Conservation (phyloP, 2,888 invertebrate species). For the Maniola hyperantus region DNA sequence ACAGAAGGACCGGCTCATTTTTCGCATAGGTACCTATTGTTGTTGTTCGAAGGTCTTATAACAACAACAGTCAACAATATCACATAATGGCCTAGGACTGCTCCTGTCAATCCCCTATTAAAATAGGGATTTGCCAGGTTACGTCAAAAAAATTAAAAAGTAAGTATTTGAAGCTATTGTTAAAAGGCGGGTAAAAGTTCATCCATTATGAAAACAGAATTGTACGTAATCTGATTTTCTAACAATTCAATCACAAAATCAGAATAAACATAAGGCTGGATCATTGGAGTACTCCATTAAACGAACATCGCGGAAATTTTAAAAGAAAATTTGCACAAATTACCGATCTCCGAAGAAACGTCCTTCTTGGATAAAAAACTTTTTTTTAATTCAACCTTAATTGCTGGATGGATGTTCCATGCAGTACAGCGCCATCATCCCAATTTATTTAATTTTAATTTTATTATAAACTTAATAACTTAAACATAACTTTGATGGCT, state of each 20-base stretch:
- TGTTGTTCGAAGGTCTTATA: too few species aligned
- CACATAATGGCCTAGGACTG: too few species aligned
- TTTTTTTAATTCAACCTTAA: slow-evolving; percentile 69
- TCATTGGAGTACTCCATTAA: slow-evolving; percentile 65
- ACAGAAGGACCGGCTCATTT: too few species aligned
- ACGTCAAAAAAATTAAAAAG: background rate
- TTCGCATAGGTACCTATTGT: too few species aligned
- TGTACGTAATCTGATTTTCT: slow-evolving; percentile 56
- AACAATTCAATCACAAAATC: slow-evolving; percentile 62
- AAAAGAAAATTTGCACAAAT: slow-evolving; percentile 76
- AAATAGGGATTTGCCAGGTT: background rate
- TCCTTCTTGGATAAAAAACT: slow-evolving; percentile 66
- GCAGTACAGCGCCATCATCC: slow-evolving; percentile 41
- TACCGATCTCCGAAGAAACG: slow-evolving; percentile 63
- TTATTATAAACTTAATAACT: too few species aligned
- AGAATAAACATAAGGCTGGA: slow-evolving; percentile 66
- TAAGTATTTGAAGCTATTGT: background rate
- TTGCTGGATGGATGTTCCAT: slow-evolving; percentile 56
- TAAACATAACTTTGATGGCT: too few species aligned
- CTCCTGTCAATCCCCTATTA: too few species aligned
- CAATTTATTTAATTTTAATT: background rate
- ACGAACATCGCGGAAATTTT: slow-evolving; percentile 68
- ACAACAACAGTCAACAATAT: too few species aligned
- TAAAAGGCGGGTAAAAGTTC: slow-evolving; percentile 12
- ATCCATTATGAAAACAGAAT: slow-evolving; percentile 46